Conservation (phyloP, 2,113 vertebrate species). For the Syrmaticus mikado region DNA sequence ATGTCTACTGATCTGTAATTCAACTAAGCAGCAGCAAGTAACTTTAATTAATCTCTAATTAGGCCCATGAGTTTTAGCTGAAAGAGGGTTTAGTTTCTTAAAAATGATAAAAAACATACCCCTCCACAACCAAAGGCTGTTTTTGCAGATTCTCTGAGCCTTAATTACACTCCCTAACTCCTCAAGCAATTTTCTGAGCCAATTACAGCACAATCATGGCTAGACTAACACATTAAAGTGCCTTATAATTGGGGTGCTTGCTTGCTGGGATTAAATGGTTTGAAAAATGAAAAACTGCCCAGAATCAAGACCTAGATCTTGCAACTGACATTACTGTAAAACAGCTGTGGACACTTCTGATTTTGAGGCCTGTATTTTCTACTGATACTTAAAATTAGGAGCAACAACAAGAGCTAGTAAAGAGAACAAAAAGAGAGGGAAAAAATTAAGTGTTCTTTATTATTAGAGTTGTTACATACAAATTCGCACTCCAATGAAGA, state of each 20-base stretch:
- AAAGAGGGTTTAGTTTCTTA: conserved; percentile 56
- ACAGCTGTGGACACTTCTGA: not conserved
- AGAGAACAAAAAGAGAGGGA: not conserved
- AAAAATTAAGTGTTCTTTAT: not conserved
- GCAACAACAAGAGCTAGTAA: not conserved
- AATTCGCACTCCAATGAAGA: not conserved
- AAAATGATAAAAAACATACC: conserved; percentile 33
- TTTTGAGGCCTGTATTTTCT: not conserved
- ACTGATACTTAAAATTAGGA: not conserved
- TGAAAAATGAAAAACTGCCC: conserved; percentile 18
- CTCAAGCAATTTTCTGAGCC: conserved; percentile 62
- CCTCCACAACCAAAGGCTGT: conserved; percentile 20
- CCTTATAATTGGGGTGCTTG: conserved; percentile 21
- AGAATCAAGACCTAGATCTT: conserved; percentile 28
- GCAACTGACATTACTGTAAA: not conserved
- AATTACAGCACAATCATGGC: conserved; percentile 61
- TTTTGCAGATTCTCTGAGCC: conserved; percentile 47
- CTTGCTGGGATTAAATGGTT: conserved; percentile 22
- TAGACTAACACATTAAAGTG: conserved; percentile 35
- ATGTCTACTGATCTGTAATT: conserved; percentile 43
- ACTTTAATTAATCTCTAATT: conserved; percentile 80
- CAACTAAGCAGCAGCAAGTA: conserved; percentile 70
- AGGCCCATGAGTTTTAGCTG: conserved; percentile 66
- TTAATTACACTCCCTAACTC: conserved; percentile 75
- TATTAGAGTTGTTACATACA: not conserved